Evolutionary conservation across 2,888 invertebrate species (phyloP).

Genomic region (Ophioninae sp.): DNA sequence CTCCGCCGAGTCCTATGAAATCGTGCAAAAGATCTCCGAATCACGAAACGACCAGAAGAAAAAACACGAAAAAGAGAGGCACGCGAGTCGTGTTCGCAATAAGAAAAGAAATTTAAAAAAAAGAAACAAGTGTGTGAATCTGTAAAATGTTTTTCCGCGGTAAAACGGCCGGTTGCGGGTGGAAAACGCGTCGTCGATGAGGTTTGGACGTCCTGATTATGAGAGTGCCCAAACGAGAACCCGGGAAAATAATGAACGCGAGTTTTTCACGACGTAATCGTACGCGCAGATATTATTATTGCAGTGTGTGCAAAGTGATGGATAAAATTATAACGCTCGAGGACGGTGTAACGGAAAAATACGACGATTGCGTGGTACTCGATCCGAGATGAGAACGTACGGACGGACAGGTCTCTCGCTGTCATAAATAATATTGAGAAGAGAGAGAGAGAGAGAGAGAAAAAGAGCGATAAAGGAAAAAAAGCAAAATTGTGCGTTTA

Average conservation of each 20-base stretch:
- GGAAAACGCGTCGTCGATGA: constrained; percentile 41
- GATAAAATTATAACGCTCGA: constrained; percentile 22
- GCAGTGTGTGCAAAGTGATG: constrained; percentile 51
- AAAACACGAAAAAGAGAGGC: not conserved
- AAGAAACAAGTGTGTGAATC: not conserved
- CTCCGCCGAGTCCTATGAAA: constrained; percentile 4
- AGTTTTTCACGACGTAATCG: constrained; percentile 44
- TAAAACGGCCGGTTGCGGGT: constrained; percentile 56
- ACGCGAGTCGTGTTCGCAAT: not conserved
- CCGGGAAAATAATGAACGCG: constrained; percentile 54
- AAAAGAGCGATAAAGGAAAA: not conserved
- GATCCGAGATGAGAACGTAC: constrained; percentile 27
- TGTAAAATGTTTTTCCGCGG: constrained; percentile 55
- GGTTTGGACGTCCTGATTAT: constrained; percentile 37
- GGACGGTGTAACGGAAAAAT: constrained; percentile 14
- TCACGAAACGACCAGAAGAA: not conserved
- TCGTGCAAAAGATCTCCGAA: constrained; percentile 7
- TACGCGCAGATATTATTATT: constrained; percentile 49
- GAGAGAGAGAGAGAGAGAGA: not conserved
- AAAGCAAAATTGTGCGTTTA: not conserved
- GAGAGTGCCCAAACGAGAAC: constrained; percentile 39
- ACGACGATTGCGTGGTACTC: constrained; percentile 14
- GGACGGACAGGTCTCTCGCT: constrained; percentile 27
- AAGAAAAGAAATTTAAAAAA: not conserved
- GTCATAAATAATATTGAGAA: constrained; percentile 28